Evolutionary conservation across 2,113 vertebrate genomes (phyloP).

Genomic region (Corythaeola cristata): DNA sequence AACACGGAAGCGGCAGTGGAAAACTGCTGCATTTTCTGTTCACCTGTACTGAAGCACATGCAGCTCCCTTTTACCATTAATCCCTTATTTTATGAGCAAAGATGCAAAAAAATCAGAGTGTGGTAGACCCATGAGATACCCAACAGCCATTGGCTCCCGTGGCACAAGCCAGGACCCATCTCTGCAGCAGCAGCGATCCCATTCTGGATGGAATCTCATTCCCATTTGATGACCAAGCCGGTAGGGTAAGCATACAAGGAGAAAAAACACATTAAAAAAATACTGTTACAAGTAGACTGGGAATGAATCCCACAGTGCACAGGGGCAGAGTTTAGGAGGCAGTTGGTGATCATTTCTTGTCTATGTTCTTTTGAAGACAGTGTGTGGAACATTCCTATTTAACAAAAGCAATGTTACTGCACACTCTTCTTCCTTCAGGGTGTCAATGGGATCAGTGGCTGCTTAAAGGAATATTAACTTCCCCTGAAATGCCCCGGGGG

Average conservation of each 20-base stretch:
- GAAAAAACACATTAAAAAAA: not conserved
- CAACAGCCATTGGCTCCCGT: accelerated
- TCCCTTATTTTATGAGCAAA: not conserved
- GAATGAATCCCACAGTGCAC: not conserved
- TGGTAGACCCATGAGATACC: not conserved
- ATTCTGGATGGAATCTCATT: too few species aligned
- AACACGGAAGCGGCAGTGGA: too few species aligned
- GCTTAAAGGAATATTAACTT: not conserved
- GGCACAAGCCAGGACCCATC: not conserved
- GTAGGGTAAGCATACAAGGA: not conserved
- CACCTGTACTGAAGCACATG: not conserved
- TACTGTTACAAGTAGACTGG: too few species aligned
- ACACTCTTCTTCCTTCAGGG: accelerated
- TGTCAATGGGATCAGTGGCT: not conserved
- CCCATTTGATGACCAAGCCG: too few species aligned
- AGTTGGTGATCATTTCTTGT: accelerated
- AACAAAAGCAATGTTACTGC: not conserved
- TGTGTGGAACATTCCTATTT: accelerated
- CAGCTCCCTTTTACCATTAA: not conserved
- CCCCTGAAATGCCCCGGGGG: too few species aligned
- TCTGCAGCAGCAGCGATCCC: not conserved
- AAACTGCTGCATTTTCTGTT: not conserved
- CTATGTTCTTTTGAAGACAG: not conserved
- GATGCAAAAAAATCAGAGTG: not conserved
- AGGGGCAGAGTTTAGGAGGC: not conserved